These are phyloP conservation scores for Drosophila obscura DNA, from an alignment of 1,140 invertebrate genomes.

Conservation along the genomic window DNA sequence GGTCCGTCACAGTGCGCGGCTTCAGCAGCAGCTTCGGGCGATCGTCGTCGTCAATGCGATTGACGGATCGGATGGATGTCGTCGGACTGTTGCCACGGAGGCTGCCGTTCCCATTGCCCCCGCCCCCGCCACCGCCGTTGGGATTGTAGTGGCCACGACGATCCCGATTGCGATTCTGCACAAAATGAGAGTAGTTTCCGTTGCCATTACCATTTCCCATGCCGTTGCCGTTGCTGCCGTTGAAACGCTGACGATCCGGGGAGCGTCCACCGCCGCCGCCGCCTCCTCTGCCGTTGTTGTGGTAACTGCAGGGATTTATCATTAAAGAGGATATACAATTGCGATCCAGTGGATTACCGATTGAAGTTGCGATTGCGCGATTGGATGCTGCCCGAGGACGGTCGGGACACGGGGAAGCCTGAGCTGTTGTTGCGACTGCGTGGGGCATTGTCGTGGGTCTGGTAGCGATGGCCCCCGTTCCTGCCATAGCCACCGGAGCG, in stretches of 20 bases:
- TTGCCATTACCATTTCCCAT: conserved; percentile 26
- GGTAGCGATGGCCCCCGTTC: conserved; percentile 25
- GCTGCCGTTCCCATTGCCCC: background rate
- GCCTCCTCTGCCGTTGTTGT: conserved; percentile 25
- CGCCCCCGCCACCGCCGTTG: conserved; percentile 20
- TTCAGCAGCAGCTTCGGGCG: conserved; percentile 92
- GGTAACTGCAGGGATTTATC: conserved; percentile 5
- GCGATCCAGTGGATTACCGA: conserved; percentile 30
- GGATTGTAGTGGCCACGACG: conserved; percentile 72
- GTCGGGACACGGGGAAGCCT: conserved; percentile 17
- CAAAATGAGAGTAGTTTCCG: conserved; percentile 53
- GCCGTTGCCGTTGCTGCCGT: conserved; percentile 21
- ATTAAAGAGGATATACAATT: background rate
- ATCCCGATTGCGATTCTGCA: conserved; percentile 77
- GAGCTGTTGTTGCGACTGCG: conserved; percentile 47
- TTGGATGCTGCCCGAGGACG: conserved; percentile 41
- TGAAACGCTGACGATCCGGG: background rate
- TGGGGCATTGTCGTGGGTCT: conserved; percentile 10
- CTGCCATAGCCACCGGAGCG: conserved; percentile 23
- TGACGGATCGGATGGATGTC: background rate
- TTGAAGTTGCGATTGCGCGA: conserved; percentile 48
- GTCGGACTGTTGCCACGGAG: background rate
- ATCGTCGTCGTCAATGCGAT: conserved; percentile 86
- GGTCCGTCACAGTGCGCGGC: conserved; percentile 92
- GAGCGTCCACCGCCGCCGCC: conserved; percentile 1